Evolutionary conservation across 2,797 vertebrate genomes (phyloP).

Genomic region (Liasis olivaceus): DNA sequence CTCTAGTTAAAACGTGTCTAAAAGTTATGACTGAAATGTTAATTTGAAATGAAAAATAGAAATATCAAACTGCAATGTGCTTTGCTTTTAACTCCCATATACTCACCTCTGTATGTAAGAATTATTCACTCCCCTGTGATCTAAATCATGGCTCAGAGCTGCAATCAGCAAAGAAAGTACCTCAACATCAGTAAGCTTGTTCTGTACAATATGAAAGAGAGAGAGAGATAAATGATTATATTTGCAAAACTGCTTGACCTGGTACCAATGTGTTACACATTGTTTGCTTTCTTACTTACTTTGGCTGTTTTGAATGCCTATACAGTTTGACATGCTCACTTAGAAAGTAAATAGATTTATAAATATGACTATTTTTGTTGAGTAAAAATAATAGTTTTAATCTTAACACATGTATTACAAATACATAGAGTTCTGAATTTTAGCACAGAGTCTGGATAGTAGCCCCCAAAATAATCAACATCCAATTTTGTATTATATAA

Average conservation of each 20-base stretch:
- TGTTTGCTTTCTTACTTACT: neutral
- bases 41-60: neutral
- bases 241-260: slow-evolving; percentile 23
- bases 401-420: neutral
- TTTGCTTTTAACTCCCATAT: neutral
- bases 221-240: slow-evolving; percentile 1
- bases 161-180: slow-evolving; percentile 92
- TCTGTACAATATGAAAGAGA: slow-evolving; percentile 69
- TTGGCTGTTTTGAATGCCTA: neutral
- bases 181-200: slow-evolving; percentile 87
- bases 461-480: neutral
- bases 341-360: neutral
- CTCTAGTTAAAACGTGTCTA: neutral
- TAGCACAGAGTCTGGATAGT: neutral
- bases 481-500: neutral
- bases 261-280: neutral
- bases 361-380: neutral
- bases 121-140: slow-evolving; percentile 98
- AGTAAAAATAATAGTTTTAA: neutral
- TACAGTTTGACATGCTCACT: neutral
- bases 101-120: slow-evolving; percentile 94
- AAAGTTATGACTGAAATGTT: neutral
- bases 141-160: slow-evolving; percentile 92
- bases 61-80: neutral
- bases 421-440: neutral